A percentile compares a stretch with the other conserved stretches of the same genome.
phyloP scores from a whole-genome alignment of 2,888 invertebrate species.

The Luperina nickerlii region DNA sequence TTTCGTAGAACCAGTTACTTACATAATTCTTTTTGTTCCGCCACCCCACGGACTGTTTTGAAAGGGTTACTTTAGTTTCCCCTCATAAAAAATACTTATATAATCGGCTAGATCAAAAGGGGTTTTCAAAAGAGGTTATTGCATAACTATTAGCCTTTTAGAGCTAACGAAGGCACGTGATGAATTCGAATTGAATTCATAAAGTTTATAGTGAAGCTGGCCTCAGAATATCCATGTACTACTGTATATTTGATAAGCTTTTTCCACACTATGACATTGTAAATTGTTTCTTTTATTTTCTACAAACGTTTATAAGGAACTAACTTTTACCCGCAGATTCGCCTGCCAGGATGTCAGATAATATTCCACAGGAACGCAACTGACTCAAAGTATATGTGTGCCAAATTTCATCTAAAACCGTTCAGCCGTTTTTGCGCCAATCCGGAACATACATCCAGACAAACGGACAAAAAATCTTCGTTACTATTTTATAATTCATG shows the following conservation, averaged over 20 bases:
- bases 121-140: slow-evolving; percentile 1
- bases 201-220: too few relatives aligned
- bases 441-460: too few relatives aligned
- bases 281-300: neutral
- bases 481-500: too few relatives aligned
- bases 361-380: neutral
- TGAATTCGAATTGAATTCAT: too few relatives aligned
- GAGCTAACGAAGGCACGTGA: neutral
- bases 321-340: neutral
- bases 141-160: neutral
- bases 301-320: neutral
- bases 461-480: too few relatives aligned
- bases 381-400: too few relatives aligned
- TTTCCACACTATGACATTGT: neutral
- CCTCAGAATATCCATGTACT: too few relatives aligned
- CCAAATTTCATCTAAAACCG: neutral
- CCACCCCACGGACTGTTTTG: neutral
- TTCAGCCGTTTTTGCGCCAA: neutral
- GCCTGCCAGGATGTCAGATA: neutral
- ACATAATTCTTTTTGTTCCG: neutral
- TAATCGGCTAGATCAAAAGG: neutral
- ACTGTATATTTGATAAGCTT: neutral
- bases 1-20: neutral
- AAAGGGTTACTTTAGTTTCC: slow-evolving; percentile 7
- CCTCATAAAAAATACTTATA: neutral